phyloP scores from a whole-genome alignment of 2,797 vertebrate genomes.

The Paramormyrops hopkinsi region DNA sequence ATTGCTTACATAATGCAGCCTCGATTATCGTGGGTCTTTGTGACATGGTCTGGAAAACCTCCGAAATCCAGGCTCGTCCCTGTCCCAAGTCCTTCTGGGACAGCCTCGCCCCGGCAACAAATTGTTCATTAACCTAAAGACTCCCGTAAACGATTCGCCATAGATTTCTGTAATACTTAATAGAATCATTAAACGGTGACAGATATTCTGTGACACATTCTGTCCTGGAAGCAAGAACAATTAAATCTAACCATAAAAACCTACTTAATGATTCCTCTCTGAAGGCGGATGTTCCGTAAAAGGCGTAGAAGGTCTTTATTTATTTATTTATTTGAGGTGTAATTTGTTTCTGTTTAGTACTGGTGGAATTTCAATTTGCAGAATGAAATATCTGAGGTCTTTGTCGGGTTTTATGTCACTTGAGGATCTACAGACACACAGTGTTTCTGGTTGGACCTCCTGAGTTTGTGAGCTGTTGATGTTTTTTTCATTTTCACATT shows the following conservation, averaged over 20 bases:
- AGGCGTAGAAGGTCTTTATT: not conserved
- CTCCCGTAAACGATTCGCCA: slow-evolving; percentile 1
- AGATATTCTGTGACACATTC: not conserved
- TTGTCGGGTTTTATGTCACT: not conserved
- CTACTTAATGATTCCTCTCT: not conserved
- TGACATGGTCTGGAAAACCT: slow-evolving; percentile 4
- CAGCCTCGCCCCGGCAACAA: not conserved
- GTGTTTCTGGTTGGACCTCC: not conserved
- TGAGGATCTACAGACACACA: not conserved
- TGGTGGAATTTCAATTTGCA: not conserved
- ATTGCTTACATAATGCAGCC: not conserved
- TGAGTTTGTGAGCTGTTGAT: not conserved
- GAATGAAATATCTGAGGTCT: not conserved
- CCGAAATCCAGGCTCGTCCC: not conserved
- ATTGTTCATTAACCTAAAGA: slow-evolving; percentile 10
- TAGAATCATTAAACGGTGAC: not conserved
- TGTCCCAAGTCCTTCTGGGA: not conserved
- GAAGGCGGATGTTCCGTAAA: not conserved
- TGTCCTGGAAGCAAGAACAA: not conserved
- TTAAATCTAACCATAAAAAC: not conserved
- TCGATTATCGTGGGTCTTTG: not conserved
- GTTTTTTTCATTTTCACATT: not conserved
- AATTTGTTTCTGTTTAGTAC: not conserved
- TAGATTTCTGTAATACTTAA: not conserved
- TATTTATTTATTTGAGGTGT: not conserved